Evolutionary conservation across 2,113 vertebrate genomes (phyloP), one percentile per base, ranked within the genome.

Genomic region (Pelmatolapia mariae): DNA sequence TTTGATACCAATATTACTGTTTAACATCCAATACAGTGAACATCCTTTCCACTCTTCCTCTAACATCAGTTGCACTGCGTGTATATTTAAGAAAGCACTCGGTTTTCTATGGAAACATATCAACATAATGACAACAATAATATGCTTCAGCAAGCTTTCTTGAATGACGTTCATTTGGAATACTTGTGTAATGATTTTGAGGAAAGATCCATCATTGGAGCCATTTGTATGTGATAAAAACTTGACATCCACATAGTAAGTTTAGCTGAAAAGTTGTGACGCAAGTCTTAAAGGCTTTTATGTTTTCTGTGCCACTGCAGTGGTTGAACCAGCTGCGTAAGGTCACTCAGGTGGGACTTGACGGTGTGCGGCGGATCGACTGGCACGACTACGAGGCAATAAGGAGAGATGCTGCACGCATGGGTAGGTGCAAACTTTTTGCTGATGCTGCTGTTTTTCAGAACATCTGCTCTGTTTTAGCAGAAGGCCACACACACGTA

Each of bases 331-430:
- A 88, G 81, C 96, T 93, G 73, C 89, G 95, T 93, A 97, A 95
- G 54, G 93, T 95, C 1, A 24, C 88, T 66, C 91, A 95, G 85
- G 84, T 96, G 59, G 94, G 91, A 87, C 95, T 79, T 3, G 95
- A 96, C 36, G 96, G 96, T 10, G 96, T 96, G 59, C 95, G 93
- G 81, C 97, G 96, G 92, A 97, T 95, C 82, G 98, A 99, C 94
- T 99, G 98, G 98, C 98, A 99, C 2, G 96, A 98, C 92, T 96
- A 97, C 79, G 97, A 97, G 43, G 94, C 96, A 3, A 98, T 99
- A 86, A 95, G 90, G 89, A 97, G 93, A 80, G 98, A 99, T 1
- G 96, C 97, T 0, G 97, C 97, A 47, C 97, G 97, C 24, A 87
- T 95, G 82, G 98, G 98, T 99, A 89, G 2, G 96, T 89, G 1